Evolutionary conservation across 2,888 invertebrate genomes (phyloP).

Genomic region (Drosophila anomalata): DNA sequence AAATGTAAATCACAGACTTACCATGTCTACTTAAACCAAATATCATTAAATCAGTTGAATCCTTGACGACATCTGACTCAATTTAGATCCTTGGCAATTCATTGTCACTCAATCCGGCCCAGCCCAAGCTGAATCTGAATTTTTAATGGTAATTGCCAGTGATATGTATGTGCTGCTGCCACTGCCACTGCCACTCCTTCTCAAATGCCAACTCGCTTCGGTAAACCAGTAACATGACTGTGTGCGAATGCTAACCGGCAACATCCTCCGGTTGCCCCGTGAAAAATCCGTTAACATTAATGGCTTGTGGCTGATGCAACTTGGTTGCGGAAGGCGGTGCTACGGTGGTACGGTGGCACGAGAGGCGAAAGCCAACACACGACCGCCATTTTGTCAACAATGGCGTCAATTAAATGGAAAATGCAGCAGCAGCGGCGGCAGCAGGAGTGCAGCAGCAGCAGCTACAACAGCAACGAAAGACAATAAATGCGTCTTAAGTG

Average conservation of each 20-base stretch:
- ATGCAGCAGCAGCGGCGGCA: conserved; percentile 64
- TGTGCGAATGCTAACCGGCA: background rate
- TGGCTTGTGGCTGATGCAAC: conserved; percentile 53
- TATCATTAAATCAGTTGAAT: background rate
- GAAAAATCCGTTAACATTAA: conserved; percentile 50
- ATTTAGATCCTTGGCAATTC: background rate
- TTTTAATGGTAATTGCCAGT: conserved; percentile 46
- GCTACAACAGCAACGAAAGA: conserved; percentile 50
- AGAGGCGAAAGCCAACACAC: conserved; percentile 45
- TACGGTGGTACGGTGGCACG: conserved; percentile 1
- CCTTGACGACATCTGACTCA: background rate
- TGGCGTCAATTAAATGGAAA: conserved; percentile 77
- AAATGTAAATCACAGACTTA: background rate
- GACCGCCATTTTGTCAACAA: conserved; percentile 77
- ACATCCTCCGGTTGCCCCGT: conserved; percentile 4
- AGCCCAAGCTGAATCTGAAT: conserved; percentile 14
- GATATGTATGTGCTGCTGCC: conserved; percentile 27
- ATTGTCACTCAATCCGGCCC: background rate
- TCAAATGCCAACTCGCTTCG: background rate
- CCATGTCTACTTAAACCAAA: background rate
- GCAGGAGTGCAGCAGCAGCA: conserved; percentile 21
- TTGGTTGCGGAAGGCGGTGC: conserved; percentile 24
- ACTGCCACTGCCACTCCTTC: conserved; percentile 43
- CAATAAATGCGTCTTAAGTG: conserved; percentile 78
- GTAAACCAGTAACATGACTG: conserved; percentile 33